Conservation (phyloP, 2,113 vertebrate genomes). For the Pungitius pungitius region DNA sequence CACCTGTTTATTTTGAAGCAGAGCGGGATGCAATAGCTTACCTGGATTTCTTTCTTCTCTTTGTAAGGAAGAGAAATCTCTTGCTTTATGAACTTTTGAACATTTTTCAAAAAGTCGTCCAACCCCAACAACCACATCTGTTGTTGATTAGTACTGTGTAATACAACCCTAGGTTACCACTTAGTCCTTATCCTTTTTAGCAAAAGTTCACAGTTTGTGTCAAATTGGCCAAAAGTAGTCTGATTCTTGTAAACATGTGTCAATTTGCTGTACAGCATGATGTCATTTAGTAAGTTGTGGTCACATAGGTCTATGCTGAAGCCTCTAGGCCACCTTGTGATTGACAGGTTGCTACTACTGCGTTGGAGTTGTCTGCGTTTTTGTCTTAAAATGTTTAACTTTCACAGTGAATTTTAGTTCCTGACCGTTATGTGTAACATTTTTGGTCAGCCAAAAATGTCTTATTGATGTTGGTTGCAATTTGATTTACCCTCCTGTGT, state of each 20-base stretch:
- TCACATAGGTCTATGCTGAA: background rate
- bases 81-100: background rate
- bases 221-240: too few species aligned
- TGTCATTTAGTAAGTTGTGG: background rate
- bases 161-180: background rate
- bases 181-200: background rate
- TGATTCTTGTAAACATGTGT: too few species aligned
- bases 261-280: background rate
- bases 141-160: background rate
- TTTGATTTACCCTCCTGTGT: background rate
- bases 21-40: slow-evolving; percentile 4
- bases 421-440: background rate
- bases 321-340: background rate
- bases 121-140: background rate
- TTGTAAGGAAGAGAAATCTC: background rate
- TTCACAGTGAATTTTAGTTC: background rate
- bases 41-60: slow-evolving; percentile 11
- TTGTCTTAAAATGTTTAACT: background rate
- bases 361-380: background rate
- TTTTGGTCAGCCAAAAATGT: background rate
- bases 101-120: background rate
- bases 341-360: background rate
- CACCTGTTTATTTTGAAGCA: slow-evolving; percentile 48
- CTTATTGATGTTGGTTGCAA: background rate
- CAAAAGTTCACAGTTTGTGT: background rate